A percentile compares a stretch with the other conserved stretches of the same genome.
These are phyloP conservation scores for Melanotaenia duboulayi DNA, from an alignment of 2,113 vertebrate species.

Conservation along the genomic window DNA sequence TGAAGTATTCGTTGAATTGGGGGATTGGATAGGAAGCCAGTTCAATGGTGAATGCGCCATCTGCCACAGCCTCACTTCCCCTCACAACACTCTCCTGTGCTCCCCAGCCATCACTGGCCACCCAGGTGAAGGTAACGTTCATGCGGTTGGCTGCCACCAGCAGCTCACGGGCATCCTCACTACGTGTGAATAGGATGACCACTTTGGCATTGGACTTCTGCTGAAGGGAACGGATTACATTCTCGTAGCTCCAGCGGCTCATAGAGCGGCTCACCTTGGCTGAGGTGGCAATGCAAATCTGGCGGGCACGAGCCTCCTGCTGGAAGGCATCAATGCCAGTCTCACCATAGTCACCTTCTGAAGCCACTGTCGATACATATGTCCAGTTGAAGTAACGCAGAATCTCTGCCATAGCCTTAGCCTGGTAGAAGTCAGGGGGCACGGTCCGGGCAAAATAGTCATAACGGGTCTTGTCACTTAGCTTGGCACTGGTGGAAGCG, in stretches of 20 bases:
- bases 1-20: conserved; percentile 93
- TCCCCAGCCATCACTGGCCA: conserved; percentile 98
- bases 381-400: conserved; percentile 99
- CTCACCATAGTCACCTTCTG: conserved; percentile 96
- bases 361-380: conserved; percentile 97
- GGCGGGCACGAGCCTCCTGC: conserved; percentile 93
- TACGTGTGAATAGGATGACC: conserved; percentile 94
- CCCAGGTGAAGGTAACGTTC: conserved; percentile 95
- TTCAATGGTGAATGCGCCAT: conserved; percentile 96
- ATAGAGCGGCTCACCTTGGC: conserved; percentile 98
- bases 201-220: conserved; percentile 96
- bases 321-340: conserved; percentile 98
- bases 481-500: conserved; percentile 97
- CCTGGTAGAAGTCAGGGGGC: conserved; percentile 97
- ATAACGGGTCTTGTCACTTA: conserved; percentile 97
- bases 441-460: conserved; percentile 98
- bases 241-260: conserved; percentile 91
- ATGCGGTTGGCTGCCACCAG: conserved; percentile 90
- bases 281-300: conserved; percentile 97
- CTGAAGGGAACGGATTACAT: conserved; percentile 90
- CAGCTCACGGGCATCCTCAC: conserved; percentile 93
- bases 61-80: conserved; percentile 90
- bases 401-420: conserved; percentile 98
- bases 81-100: conserved; percentile 95
- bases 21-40: conserved; percentile 92